Evolutionary conservation across 2,113 vertebrate species (phyloP).

Genomic region (Electrona antarctica): DNA sequence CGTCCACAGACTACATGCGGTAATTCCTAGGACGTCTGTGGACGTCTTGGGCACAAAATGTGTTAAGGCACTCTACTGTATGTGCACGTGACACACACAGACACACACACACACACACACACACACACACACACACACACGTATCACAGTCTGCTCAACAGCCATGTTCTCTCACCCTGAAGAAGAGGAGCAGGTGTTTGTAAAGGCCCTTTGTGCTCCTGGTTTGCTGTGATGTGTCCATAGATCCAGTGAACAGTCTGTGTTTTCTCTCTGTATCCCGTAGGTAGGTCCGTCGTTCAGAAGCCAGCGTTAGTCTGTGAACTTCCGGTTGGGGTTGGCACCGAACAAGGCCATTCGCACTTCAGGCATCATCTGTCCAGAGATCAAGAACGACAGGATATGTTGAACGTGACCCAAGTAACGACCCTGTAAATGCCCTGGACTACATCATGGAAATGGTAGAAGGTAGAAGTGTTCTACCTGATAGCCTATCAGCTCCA

Average conservation of each 20-base stretch:
- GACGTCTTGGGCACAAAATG: too few species aligned
- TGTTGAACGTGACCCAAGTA: too few species aligned
- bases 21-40: too few species aligned
- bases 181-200: background rate
- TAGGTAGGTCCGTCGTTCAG: background rate
- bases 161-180: background rate
- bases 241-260: background rate
- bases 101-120: background rate
- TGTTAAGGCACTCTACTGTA: too few species aligned
- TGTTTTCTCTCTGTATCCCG: conserved; percentile 26
- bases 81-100: background rate
- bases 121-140: conserved; percentile 10
- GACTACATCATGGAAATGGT: too few species aligned
- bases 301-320: conserved; percentile 84
- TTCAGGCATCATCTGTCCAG: conserved; percentile 95
- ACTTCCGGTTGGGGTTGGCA: conserved; percentile 91
- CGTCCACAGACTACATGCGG: too few species aligned
- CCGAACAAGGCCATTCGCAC: conserved; percentile 90
- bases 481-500: conserved; percentile 93
- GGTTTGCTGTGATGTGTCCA: background rate
- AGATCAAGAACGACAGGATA: conserved; percentile 1
- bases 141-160: background rate
- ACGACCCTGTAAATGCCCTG: too few species aligned
- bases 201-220: background rate
- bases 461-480: conserved; percentile 57